A percentile compares a stretch with the other conserved stretches of the same genome.
Conservation (phyloP, 2,113 vertebrate genomes). For the Pterocles gutturalis region DNA sequence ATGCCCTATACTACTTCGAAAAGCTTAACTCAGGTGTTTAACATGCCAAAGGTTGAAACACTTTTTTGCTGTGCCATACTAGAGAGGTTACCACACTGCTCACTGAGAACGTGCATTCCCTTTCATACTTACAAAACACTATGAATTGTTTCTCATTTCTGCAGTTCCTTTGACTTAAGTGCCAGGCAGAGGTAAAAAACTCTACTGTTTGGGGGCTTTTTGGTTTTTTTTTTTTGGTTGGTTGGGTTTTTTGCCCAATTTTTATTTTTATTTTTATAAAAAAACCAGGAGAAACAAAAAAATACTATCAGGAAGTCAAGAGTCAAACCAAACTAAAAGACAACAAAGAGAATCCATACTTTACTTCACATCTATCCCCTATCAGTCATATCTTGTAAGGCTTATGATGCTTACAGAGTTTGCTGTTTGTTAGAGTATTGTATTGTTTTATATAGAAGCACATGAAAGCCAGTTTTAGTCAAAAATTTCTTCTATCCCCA, state of each 20-base stretch:
- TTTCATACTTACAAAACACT: slow-evolving; percentile 37
- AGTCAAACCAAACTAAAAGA: slow-evolving; percentile 71
- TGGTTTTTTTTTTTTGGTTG: background rate
- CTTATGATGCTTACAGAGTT: slow-evolving; percentile 55
- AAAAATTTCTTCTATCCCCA: slow-evolving; percentile 59
- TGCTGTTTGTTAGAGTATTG: slow-evolving; percentile 26
- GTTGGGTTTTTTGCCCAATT: background rate
- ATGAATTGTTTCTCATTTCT: slow-evolving; percentile 15
- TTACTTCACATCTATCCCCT: slow-evolving; percentile 55
- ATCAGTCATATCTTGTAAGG: slow-evolving; percentile 44
- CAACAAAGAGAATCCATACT: slow-evolving; percentile 36
- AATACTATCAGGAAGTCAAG: slow-evolving; percentile 59
- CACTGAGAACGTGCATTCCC: slow-evolving; percentile 44
- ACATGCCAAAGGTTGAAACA: slow-evolving; percentile 16
- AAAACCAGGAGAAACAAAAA: slow-evolving; percentile 38
- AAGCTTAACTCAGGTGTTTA: slow-evolving; percentile 52
- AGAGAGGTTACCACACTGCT: slow-evolving; percentile 15
- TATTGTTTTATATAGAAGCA: slow-evolving; percentile 39
- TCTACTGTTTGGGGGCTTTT: background rate
- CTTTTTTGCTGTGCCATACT: slow-evolving; percentile 6
- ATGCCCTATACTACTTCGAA: slow-evolving; percentile 25
- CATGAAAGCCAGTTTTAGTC: slow-evolving; percentile 53
- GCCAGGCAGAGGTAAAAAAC: slow-evolving; percentile 16
- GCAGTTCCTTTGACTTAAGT: background rate
- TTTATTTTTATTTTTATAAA: slow-evolving; percentile 23